Conservation (phyloP, 1,140 invertebrate species). For the Colletes gigas region DNA sequence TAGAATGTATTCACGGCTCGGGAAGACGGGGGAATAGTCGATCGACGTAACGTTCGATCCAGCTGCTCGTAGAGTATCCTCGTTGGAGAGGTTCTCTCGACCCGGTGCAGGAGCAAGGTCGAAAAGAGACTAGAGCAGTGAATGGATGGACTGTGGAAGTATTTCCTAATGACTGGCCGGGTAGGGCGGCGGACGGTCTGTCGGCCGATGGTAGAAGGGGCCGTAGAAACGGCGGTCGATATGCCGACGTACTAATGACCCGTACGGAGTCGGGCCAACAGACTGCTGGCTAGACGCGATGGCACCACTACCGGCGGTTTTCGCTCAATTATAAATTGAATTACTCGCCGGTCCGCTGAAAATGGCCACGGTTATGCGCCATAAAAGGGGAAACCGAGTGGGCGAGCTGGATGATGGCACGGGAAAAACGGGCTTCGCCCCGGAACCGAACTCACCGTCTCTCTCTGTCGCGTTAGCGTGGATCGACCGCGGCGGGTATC, state of each 20-base stretch:
- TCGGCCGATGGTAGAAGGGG: slow-evolving; percentile 6
- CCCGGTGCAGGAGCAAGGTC: slow-evolving; percentile 4
- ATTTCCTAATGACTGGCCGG: slow-evolving; percentile 69
- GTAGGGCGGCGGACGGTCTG: neutral
- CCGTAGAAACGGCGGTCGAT: slow-evolving; percentile 72
- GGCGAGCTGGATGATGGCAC: slow-evolving; percentile 28
- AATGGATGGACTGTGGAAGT: slow-evolving; percentile 72
- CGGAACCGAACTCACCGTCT: slow-evolving; percentile 16
- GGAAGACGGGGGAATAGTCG: no score
- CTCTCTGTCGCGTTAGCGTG: neutral
- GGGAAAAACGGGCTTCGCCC: slow-evolving; percentile 1
- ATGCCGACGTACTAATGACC: slow-evolving; percentile 76
- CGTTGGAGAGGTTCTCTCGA: neutral
- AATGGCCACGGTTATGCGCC: slow-evolving; percentile 66
- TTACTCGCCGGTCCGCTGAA: slow-evolving; percentile 61
- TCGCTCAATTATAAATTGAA: slow-evolving; percentile 73
- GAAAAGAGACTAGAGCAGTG: slow-evolving; percentile 58
- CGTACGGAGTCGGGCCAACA: slow-evolving; percentile 73
- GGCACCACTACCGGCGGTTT: slow-evolving; percentile 71
- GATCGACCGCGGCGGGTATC: slow-evolving; percentile 18
- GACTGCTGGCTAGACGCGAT: slow-evolving; percentile 73
- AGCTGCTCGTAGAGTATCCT: neutral
- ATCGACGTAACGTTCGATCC: neutral
- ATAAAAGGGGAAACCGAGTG: slow-evolving; percentile 62
- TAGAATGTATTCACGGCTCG: no score